phyloP scores from a whole-genome alignment of 1,140 invertebrate species.

The Chironomus tepperi region DNA sequence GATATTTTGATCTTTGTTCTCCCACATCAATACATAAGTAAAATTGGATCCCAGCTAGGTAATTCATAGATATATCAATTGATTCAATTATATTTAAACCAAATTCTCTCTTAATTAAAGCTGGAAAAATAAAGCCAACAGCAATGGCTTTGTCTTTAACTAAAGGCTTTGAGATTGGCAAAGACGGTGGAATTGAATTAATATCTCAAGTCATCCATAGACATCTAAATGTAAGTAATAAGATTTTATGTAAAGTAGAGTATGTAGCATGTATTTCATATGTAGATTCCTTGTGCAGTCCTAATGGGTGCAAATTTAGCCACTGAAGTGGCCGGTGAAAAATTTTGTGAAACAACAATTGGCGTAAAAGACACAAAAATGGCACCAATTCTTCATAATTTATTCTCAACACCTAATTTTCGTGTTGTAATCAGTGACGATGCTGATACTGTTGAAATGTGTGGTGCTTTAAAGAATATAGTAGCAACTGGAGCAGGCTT shows the following conservation, averaged over 20 bases:
- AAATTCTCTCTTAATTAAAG: conserved; percentile 26
- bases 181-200: conserved; percentile 88
- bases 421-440: conserved; percentile 93
- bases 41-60: conserved; percentile 67
- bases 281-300: conserved; percentile 76
- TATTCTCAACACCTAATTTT: conserved; percentile 94
- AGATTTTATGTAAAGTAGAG: not conserved
- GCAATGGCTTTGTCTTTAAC: conserved; percentile 90
- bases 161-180: conserved; percentile 90
- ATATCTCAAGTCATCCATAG: conserved; percentile 90
- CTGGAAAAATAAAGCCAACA: conserved; percentile 81
- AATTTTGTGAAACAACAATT: conserved; percentile 99
- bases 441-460: conserved; percentile 92
- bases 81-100: too few relatives aligned
- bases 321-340: conserved; percentile 86
- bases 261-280: not conserved
- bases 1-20: conserved; percentile 96
- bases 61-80: too few relatives aligned
- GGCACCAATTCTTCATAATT: conserved; percentile 70
- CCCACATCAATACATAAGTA: conserved; percentile 93
- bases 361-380: conserved; percentile 70
- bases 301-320: conserved; percentile 99
- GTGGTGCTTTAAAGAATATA: conserved; percentile 97
- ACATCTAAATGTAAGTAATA: conserved; percentile 49
- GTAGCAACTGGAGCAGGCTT: conserved; percentile 98